Evolutionary conservation across 1,140 invertebrate genomes (phyloP).

Genomic region (Galleria mellonella): DNA sequence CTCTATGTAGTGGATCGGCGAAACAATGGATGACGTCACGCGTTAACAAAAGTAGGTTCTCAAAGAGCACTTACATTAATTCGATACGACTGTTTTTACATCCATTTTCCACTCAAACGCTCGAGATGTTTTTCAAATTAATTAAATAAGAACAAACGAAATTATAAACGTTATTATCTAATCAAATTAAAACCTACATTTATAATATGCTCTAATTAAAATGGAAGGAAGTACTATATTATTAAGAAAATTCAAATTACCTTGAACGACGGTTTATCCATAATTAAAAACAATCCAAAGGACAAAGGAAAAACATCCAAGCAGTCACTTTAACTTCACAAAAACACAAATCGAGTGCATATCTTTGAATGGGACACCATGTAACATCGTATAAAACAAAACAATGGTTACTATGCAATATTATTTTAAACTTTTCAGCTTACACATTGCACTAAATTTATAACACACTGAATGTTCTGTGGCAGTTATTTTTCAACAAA

Average conservation of each 20-base stretch:
- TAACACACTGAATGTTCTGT: slow-evolving; percentile 26
- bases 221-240: too few species aligned
- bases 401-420: slow-evolving; percentile 24
- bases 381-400: neutral
- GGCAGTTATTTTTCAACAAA: slow-evolving; percentile 29
- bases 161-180: too few species aligned
- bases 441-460: slow-evolving; percentile 44
- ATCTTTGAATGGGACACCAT: slow-evolving; percentile 3
- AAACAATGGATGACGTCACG: slow-evolving; percentile 39
- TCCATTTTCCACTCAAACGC: too few species aligned
- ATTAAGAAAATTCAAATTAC: slow-evolving; percentile 3
- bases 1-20: neutral
- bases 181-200: too few species aligned
- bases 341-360: slow-evolving; percentile 9
- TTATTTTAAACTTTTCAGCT: slow-evolving; percentile 25
- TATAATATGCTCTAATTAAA: too few species aligned
- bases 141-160: too few species aligned
- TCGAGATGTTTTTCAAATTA: too few species aligned
- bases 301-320: slow-evolving; percentile 11
- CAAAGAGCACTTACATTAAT: too few species aligned
- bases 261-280: slow-evolving; percentile 21
- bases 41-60: too few species aligned
- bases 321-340: slow-evolving; percentile 14
- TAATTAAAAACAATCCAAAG: slow-evolving; percentile 14
- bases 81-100: too few species aligned